Base-by-base conservation (phyloP, 2,797 vertebrate species). In the Arrhamphus sclerolepis region DNA sequence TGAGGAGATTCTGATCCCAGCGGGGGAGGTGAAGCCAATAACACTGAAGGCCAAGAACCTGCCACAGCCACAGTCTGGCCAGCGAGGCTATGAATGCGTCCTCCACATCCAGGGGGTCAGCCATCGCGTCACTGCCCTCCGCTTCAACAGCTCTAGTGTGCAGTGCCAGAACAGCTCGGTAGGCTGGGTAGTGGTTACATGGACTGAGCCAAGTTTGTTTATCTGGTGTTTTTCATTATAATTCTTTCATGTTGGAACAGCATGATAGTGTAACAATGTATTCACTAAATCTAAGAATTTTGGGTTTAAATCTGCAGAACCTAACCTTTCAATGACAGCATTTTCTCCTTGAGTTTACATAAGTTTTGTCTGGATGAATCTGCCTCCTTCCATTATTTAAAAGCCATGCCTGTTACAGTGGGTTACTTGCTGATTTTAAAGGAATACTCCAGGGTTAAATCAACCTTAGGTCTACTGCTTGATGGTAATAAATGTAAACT, bases 121-220 rank as follows among this genome's bases (percentile, higher is more conserved):
- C 74, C 95, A 98, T 82, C 89, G 97, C 0, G 97, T 99, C 77
- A 97, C 97, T 0, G 97, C 97, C 24, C 94, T 99, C 51, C 95
- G 97, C 72, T 99, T 98, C 93, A 99, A 99, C 92, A 98, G 97
- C 90, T 98, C 97, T 89, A 98, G 97, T 1, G 97, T 99, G 60
- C 97, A 99, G 87, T 98, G 97, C 87, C 97, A 99, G 90, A 99
- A 99, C 91, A 98, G 96, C 84, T 98, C 97, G 89, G 97, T 99
- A 88, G 85, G 95, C 70, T 2, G 7, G 18, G 17, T 10, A 14
- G 16, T 1, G 2, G 17, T 31, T 19, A 19, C 2, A 10, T 17
- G 44, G 28, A n/a, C 14, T 28, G 46, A 24, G 18, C 26, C 53
- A 28, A 13, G 18, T 46, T 22, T 8, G 17, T 39, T 52, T 17